A percentile compares a stretch with the other conserved stretches of the same genome.
These are phyloP conservation scores for Kryptolebias ocellatus DNA, from an alignment of 2,797 vertebrate species.

Conservation along the genomic window DNA sequence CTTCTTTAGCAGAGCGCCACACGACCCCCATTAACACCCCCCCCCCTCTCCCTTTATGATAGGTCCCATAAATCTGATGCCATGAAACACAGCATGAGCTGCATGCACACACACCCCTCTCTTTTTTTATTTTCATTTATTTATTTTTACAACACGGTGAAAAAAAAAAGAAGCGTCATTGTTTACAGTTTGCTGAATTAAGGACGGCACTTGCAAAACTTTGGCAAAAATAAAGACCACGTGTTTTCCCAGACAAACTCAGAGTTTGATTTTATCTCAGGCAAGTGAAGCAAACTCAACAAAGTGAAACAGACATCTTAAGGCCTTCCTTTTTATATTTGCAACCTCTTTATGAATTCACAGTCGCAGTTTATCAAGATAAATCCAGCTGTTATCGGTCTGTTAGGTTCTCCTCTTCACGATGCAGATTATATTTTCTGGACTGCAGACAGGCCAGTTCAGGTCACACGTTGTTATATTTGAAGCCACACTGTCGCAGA, in stretches of 20 bases:
- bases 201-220: neutral
- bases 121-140: neutral
- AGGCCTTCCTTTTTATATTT: too few species aligned
- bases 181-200: neutral
- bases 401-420: neutral
- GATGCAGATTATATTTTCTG: neutral
- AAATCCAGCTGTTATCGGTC: neutral
- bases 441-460: neutral
- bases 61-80: conserved; percentile 27
- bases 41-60: conserved; percentile 28
- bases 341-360: too few species aligned
- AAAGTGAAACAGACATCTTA: too few species aligned
- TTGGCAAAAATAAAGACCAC: neutral
- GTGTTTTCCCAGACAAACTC: too few species aligned
- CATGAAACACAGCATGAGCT: conserved; percentile 59
- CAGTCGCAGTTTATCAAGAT: neutral
- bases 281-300: too few species aligned
- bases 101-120: conserved; percentile 51
- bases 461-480: too few species aligned
- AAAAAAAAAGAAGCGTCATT: conserved; percentile 4
- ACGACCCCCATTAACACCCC: conserved; percentile 28
- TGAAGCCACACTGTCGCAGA: neutral
- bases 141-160: neutral
- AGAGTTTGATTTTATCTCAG: too few species aligned
- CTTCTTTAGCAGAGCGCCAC: conserved; percentile 34